Conservation (phyloP, 2,113 vertebrate species). For the Oncorhynchus gorbuscha region DNA sequence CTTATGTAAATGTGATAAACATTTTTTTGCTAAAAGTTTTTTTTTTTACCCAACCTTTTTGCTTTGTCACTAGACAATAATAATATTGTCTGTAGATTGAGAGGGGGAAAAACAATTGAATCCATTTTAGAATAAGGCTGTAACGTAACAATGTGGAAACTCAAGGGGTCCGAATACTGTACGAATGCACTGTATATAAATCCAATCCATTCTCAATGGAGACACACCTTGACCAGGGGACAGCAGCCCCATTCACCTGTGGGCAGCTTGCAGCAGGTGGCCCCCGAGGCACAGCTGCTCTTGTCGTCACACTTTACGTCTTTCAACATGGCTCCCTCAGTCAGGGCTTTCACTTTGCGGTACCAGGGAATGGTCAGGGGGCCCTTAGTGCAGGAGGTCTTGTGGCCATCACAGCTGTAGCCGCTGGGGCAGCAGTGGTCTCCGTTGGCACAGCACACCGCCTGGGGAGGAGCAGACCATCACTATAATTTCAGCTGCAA, state of each 20-base stretch:
- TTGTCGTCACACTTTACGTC: conserved; percentile 72
- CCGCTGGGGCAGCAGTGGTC: conserved; percentile 73
- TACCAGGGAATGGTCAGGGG: conserved; percentile 57
- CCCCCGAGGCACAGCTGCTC: conserved; percentile 69
- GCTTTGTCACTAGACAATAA: too few species aligned
- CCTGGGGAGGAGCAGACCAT: conserved; percentile 44
- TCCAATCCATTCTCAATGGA: not conserved
- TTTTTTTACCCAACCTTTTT: too few species aligned
- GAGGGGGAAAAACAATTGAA: too few species aligned
- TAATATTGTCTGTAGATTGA: too few species aligned
- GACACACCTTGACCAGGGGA: conserved; percentile 72
- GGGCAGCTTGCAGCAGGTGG: conserved; percentile 72
- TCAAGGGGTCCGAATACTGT: too few species aligned
- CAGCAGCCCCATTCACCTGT: conserved; percentile 76
- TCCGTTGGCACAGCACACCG: conserved; percentile 70
- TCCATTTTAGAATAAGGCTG: too few species aligned
- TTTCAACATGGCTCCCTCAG: not conserved
- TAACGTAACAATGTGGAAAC: too few species aligned
- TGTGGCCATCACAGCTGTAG: conserved; percentile 64
- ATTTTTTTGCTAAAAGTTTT: too few species aligned
- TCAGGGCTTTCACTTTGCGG: conserved; percentile 55
- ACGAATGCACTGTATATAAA: too few species aligned
- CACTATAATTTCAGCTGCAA: too few species aligned
- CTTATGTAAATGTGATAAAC: too few species aligned
- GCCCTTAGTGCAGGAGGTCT: conserved; percentile 56